phyloP scores from a whole-genome alignment of 1,140 invertebrate genomes.

The Drosophila repleta region DNA sequence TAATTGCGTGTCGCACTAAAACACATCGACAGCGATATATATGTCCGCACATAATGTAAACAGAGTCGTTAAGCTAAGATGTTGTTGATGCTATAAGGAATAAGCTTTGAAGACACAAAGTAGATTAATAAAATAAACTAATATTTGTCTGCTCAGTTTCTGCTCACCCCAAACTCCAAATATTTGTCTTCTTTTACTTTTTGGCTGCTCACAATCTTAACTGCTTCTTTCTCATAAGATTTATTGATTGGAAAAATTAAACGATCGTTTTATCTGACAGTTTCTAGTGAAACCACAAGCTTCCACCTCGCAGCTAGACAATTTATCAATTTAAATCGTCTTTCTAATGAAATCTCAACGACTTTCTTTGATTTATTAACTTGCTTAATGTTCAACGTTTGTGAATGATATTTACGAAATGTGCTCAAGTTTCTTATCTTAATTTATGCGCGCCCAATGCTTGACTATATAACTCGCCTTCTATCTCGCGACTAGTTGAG shows the following conservation, averaged over 20 bases:
- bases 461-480: conserved; percentile 4
- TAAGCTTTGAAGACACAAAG: not conserved
- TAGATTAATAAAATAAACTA: not conserved
- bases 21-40: conserved; percentile 9
- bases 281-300: conserved; percentile 1
- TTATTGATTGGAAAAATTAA: conserved; percentile 1
- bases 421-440: not conserved
- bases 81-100: not conserved
- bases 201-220: not conserved
- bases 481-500: conserved; percentile 10
- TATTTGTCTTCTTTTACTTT: not conserved
- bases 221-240: conserved; percentile 1
- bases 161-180: too few relatives aligned
- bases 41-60: not conserved
- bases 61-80: not conserved
- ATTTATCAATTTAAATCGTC: conserved; percentile 13
- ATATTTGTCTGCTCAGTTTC: not conserved
- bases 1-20: conserved; percentile 55
- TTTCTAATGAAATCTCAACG: conserved; percentile 8
- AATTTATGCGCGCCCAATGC: not conserved
- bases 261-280: conserved; percentile 1
- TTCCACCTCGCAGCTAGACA: not conserved
- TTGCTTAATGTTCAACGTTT: not conserved
- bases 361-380: not conserved
- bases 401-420: conserved; percentile 9